Evolutionary conservation across 2,888 invertebrate genomes (phyloP), one percentile per base, ranked within the genome.

Genomic region (Drosophila mimetica): DNA sequence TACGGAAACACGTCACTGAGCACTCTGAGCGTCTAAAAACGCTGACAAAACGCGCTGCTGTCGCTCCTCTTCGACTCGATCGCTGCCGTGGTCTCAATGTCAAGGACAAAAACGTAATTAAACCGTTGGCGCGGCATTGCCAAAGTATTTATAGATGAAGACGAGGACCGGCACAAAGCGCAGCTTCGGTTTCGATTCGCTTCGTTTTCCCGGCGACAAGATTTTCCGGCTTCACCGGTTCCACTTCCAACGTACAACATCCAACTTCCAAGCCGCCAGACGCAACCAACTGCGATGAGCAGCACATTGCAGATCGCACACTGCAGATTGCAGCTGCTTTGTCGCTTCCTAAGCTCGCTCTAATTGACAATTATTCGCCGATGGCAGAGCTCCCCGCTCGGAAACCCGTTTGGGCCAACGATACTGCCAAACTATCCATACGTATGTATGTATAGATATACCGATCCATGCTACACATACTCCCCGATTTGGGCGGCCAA

Each of bases 31-130:
- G 71, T 57, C 66, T 76, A 42, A 52, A 69, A 61, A 69, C 84
- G 75, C 71, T 70, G 34, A 41, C 18, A 55, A 86, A 74, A 57
- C 87, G 80, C 81, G 70, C 60, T 44, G 36, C 57, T 61, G 42
- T 64, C 39, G 42, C 42, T 44, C 54, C 48, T 42, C 51, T 42
- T 36, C 51, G 36, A 53, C 41, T n/a, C 58, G 51, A 34, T 70
- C 58, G 51, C 37, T 70, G 65, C 34, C 72, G 66, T 44, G 61
- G 53, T 60, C 75, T 86, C 81, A 89, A 87, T 89, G 90, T 91
- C 91, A 91, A 91, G 90, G 90, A 91, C 90, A 91, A 89, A 85
- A 89, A 79, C 77, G 83, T 86, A 86, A 90, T 91, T 91, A 91
- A 90, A 88, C 83, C 81, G 77, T 80, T 80, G 76, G 77, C 47